A percentile compares a stretch with the other conserved stretches of the same genome.
phyloP scores from a whole-genome alignment of 2,113 vertebrate genomes.

The Chlamydotis undulata region DNA sequence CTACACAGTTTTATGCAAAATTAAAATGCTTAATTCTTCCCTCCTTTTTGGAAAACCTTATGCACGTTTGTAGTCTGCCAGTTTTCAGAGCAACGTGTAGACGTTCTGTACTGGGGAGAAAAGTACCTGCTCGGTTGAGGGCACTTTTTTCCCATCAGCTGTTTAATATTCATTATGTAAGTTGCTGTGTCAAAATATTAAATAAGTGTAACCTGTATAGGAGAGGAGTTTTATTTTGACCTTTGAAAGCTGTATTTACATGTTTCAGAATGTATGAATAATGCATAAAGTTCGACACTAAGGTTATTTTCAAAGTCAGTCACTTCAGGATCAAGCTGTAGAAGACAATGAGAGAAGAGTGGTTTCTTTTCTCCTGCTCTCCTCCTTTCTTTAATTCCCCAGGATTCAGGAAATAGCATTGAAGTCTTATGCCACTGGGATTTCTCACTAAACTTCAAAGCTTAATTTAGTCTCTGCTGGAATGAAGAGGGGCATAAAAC shows the following conservation, averaged over 20 bases:
- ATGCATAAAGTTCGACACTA: constrained; percentile 1
- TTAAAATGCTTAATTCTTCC: background rate
- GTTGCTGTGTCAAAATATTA: constrained; percentile 39
- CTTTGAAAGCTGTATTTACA: constrained; percentile 56
- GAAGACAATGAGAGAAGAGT: background rate
- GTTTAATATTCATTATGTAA: constrained; percentile 56
- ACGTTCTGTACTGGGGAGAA: background rate
- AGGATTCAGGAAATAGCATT: constrained; percentile 1
- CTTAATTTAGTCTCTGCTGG: constrained; percentile 52
- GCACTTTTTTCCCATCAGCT: background rate
- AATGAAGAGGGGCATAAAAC: constrained; percentile 31
- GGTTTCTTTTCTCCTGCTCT: background rate
- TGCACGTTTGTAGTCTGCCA: background rate
- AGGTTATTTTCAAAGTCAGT: constrained; percentile 67
- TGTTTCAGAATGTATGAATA: constrained; percentile 57
- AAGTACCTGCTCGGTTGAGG: background rate
- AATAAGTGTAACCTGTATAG: constrained; percentile 9
- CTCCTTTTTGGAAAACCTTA: background rate
- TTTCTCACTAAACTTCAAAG: constrained; percentile 59
- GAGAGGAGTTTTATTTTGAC: constrained; percentile 57
- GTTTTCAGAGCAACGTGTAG: background rate
- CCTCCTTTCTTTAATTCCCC: background rate
- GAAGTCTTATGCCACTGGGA: constrained; percentile 6
- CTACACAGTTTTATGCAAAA: background rate
- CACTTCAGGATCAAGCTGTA: background rate